A percentile compares a stretch with the other conserved stretches of the same genome.
Evolutionary conservation across 1,140 invertebrate species (phyloP).

Genomic region (Forficula auricularia): DNA sequence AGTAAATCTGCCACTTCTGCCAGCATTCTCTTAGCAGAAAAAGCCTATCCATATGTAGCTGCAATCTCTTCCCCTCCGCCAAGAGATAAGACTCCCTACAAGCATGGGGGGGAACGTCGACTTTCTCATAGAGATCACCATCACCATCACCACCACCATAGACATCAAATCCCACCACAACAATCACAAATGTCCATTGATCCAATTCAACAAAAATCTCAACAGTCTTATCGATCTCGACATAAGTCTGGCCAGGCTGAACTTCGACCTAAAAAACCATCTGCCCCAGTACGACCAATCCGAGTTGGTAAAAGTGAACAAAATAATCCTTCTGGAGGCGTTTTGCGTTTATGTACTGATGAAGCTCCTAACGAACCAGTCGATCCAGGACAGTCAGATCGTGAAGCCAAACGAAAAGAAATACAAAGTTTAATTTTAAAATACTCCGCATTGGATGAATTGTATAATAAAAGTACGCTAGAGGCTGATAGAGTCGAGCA

Average conservation of each 20-base stretch:
- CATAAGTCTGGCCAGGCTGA: constrained; percentile 8
- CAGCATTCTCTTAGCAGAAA: constrained; percentile 40
- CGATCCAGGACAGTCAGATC: constrained; percentile 8
- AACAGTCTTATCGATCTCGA: not conserved
- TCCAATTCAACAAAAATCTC: no score
- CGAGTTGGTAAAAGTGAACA: constrained; percentile 8
- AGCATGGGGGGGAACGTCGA: constrained; percentile 19
- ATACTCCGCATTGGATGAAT: constrained; percentile 51
- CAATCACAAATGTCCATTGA: no score
- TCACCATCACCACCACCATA: constrained; percentile 17
- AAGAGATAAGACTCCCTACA: constrained; percentile 39
- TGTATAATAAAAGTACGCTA: constrained; percentile 24
- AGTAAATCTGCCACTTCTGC: constrained; percentile 41
- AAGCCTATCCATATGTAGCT: constrained; percentile 41
- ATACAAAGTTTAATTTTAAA: constrained; percentile 62
- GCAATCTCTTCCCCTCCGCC: constrained; percentile 23
- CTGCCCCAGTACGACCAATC: not conserved
- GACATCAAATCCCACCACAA: not conserved
- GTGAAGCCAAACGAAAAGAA: constrained; percentile 58
- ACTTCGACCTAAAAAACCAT: not conserved
- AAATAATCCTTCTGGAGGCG: not conserved
- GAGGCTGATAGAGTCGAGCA: constrained; percentile 10
- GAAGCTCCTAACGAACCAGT: constrained; percentile 12
- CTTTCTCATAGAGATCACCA: constrained; percentile 5
- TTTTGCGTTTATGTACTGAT: constrained; percentile 11